Evolutionary conservation across 2,113 vertebrate species (phyloP), one percentile per base, ranked within the genome.

Genomic region (Plecotus auritus): DNA sequence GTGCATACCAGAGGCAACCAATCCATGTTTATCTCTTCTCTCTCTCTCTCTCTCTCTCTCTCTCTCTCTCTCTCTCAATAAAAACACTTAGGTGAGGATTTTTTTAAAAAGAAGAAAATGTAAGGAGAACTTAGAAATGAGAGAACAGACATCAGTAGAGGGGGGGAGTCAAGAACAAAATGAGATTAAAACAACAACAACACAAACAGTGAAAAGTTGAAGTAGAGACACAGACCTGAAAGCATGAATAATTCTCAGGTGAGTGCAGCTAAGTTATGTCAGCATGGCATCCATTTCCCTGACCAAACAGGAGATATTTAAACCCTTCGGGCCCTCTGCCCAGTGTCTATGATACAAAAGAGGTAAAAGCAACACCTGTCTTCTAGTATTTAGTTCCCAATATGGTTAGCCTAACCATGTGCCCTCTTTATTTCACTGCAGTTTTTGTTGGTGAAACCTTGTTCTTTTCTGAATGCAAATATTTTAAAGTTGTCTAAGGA

Each of bases 211-310:
- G 32, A 23, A 56, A 66, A 13, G 10, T 13, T 1, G 13, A 37
- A 20, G 20, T 26, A 18, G 7, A 54, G 49, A 10, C 3, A 12
- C 13, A 78, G 45, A 5, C 45, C 10, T 7, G 64, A 47, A 9
- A 70, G 40, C 2, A 0, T 4, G 22, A 12, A 0, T 22, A 20
- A 0, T 32, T 14, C 45, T 40, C 23, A 20, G 56, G 20, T 66
- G 66, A 23, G 23, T 6, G 4, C 7, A 35, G 49, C 74, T 1
- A 0, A 47, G 47, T n/a, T 49, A 26, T 5, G 37, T 18, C 85
- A 28, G 30, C 37, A 13, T 8, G 2, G 4, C 47, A 5, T 35
- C 61, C 47, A 3, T 45, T 35, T 54, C 12, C 59, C 42, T 40
- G 23, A 14, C 28, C 7, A 10, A 70, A 4, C 6, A 20, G 69